Evolutionary conservation across 2,797 vertebrate species (phyloP), one percentile per base, ranked within the genome.

Genomic region (Simalia tracyae): DNA sequence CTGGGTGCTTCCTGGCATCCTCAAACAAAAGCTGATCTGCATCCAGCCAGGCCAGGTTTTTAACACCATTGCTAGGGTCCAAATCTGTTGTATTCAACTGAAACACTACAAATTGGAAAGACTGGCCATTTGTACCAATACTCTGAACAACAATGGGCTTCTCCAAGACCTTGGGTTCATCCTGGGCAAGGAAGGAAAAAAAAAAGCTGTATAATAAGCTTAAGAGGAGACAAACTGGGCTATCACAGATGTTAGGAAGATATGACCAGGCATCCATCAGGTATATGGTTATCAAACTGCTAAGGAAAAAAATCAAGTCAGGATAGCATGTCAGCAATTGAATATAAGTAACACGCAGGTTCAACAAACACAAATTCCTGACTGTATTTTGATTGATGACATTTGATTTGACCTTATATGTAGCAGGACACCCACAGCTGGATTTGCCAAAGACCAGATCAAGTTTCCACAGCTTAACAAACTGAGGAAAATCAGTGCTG

Each of bases 21-120:
- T 98, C 98, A 61, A 99, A 99, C 19, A 99, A 98, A 11, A 97
- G 96, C 8, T 97, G 98, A 92, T 99, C 98, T 2, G 97, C 95
- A 26, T 99, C 99, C 92, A 99, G 64, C 99, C 99, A 99, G 4
- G 97, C 98, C 59, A 99, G 96, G 94, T 99, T 99, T 97, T 99
- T 99, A 92, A 99, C 2, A 0, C 99, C 99, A 0, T 97, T 96
- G 0, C 95, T 96, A 7, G 97, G 96, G 59, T 95, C 94, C 12
- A 99, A 97, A 76, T 99, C 98, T 3, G 98, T 98, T 84, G 99
- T 99, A 95, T 99, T 99, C 94, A 99, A 97, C 96, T 99, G 99
- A 92, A 99, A 98, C 87, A 99, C 97, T 94, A 98, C 91, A 59
- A 99, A 99, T 90, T 99, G 98, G 97, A 99, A 99, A 42, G 98